Percentiles rank a stretch among this genome's conserved stretches.
phyloP scores from a whole-genome alignment of 1,140 invertebrate genomes.

The Drosophila miranda region DNA sequence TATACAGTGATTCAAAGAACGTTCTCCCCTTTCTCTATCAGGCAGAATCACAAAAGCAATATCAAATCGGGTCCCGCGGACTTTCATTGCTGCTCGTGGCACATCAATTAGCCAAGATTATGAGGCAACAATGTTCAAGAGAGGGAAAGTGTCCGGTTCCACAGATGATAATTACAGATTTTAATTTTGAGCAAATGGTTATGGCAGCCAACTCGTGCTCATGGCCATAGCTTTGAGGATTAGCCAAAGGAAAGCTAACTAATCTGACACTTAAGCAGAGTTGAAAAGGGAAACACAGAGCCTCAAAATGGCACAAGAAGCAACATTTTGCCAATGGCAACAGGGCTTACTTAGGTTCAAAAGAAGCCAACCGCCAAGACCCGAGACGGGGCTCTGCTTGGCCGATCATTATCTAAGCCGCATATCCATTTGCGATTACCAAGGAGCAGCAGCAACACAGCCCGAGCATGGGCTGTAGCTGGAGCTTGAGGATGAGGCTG shows the following conservation, averaged over 20 bases:
- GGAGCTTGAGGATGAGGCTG: conserved; percentile 8
- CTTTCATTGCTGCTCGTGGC: not conserved
- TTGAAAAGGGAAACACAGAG: conserved; percentile 37
- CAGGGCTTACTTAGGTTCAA: conserved; percentile 72
- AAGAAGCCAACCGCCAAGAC: conserved; percentile 69
- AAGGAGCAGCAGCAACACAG: conserved; percentile 2
- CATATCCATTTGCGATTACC: conserved; percentile 75
- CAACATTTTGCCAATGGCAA: conserved; percentile 48
- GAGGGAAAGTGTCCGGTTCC: not conserved
- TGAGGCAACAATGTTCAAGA: no score
- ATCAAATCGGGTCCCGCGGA: no score
- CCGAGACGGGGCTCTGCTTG: conserved; percentile 15
- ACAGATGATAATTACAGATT: conserved; percentile 26
- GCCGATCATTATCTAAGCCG: conserved; percentile 72
- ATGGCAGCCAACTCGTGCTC: conserved; percentile 13
- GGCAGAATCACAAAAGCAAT: no score
- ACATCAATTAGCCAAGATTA: conserved; percentile 16
- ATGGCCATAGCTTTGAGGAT: conserved; percentile 21
- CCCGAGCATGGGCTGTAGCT: conserved; percentile 5
- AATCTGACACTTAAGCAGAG: conserved; percentile 42
- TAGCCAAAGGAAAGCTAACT: conserved; percentile 24
- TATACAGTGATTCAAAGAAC: not conserved
- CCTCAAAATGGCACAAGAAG: conserved; percentile 52
- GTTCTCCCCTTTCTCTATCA: no score
- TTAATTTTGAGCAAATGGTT: conserved; percentile 38